Conservation (phyloP, 64 coral and sea anemone genomes). For the Stichodactyla helianthus region DNA sequence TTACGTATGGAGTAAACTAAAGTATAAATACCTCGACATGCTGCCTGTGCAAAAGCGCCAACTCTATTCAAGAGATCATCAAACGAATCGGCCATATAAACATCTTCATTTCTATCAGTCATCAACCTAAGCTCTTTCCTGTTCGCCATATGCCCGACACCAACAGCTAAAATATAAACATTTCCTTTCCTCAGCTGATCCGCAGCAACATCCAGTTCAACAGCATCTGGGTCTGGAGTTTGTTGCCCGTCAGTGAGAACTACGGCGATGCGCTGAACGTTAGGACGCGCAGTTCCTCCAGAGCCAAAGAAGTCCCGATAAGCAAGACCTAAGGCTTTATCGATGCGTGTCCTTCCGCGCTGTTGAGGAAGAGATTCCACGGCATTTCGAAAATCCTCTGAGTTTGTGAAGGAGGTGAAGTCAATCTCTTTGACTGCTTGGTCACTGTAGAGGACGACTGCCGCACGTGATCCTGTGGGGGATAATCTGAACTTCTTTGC, state of each 20-base stretch:
- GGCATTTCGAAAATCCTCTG: constrained; percentile 38
- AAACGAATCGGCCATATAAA: constrained; percentile 64
- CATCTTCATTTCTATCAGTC: constrained; percentile 55
- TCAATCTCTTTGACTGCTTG: constrained; percentile 49
- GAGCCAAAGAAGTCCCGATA: constrained; percentile 24
- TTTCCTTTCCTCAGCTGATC: constrained; percentile 39
- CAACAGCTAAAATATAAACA: constrained; percentile 56
- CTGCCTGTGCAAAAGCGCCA: constrained; percentile 33
- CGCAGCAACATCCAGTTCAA: constrained; percentile 25
- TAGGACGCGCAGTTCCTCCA: constrained; percentile 26
- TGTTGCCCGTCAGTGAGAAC: constrained; percentile 77
- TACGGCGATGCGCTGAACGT: constrained; percentile 41
- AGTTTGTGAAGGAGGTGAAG: constrained; percentile 45
- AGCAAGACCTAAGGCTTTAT: constrained; percentile 45
- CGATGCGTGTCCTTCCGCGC: constrained; percentile 29
- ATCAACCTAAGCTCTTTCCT: constrained; percentile 55
- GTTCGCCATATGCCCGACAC: constrained; percentile 41
- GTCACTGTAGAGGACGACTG: constrained; percentile 41
- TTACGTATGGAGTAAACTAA: background rate
- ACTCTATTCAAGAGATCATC: constrained; percentile 48
- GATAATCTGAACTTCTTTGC: constrained; percentile 45
- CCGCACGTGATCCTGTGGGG: constrained; percentile 31
- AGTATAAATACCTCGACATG: constrained; percentile 27
- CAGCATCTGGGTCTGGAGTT: constrained; percentile 35
- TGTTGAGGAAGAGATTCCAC: constrained; percentile 44